Evolutionary conservation across 2,113 vertebrate genomes (phyloP).

Genomic region (Dendropsophus ebraccatus): DNA sequence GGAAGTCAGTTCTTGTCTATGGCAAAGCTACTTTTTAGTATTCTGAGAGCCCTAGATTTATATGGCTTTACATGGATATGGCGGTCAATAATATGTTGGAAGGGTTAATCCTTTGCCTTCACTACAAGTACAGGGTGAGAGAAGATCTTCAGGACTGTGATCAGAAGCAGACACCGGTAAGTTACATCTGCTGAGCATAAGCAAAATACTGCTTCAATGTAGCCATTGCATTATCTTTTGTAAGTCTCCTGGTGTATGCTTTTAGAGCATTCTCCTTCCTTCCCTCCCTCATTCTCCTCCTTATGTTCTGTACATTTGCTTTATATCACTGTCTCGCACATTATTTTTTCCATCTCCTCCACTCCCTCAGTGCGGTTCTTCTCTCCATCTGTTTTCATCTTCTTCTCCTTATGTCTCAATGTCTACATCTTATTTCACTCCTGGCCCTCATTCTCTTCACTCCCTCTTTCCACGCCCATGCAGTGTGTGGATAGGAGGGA

Average conservation of each 20-base stretch:
- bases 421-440: conserved; percentile 12
- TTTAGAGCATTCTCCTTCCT: background rate
- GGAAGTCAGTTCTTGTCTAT: background rate
- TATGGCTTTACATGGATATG: background rate
- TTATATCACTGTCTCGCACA: background rate
- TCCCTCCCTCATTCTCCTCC: background rate
- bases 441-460: background rate
- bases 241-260: background rate
- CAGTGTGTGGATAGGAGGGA: conserved; percentile 56
- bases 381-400: background rate
- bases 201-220: conserved; percentile 9
- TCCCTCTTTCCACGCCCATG: background rate
- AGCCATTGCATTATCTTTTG: conserved; percentile 6
- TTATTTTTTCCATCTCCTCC: conserved; percentile 15
- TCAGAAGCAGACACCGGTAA: background rate
- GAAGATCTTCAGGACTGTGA: background rate
- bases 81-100: background rate
- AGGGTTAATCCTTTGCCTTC: background rate
- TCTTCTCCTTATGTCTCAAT: conserved; percentile 19
- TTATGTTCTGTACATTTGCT: background rate
- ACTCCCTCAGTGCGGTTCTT: background rate
- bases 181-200: background rate
- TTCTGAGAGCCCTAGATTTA: background rate
- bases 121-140: conserved; percentile 8
- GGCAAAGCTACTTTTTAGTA: background rate